These are phyloP conservation scores for Seira ritae DNA, from an alignment of 2,888 invertebrate species.

Conservation along the genomic window DNA sequence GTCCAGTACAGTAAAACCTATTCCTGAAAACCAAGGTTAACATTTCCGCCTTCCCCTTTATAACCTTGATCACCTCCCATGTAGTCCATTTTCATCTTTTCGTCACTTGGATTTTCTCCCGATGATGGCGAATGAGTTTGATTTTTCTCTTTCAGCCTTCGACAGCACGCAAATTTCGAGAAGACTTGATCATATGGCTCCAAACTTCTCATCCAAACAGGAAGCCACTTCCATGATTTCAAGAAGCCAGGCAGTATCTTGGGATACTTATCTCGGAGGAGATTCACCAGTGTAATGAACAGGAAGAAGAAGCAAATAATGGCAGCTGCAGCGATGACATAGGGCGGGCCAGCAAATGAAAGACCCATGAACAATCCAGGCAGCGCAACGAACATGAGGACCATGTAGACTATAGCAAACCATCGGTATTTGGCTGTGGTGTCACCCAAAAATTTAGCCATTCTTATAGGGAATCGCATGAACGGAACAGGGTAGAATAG, in stretches of 20 bases:
- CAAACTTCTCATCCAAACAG: slow-evolving; percentile 76
- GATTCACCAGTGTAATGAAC: slow-evolving; percentile 73
- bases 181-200: slow-evolving; percentile 75
- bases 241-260: slow-evolving; percentile 73
- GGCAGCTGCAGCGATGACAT: slow-evolving; percentile 74
- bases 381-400: slow-evolving; percentile 75
- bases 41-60: slow-evolving; percentile 27
- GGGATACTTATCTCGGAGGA: no score
- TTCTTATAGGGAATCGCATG: slow-evolving; percentile 76
- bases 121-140: slow-evolving; percentile 28
- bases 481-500: slow-evolving; percentile 79
- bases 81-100: slow-evolving; percentile 19
- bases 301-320: slow-evolving; percentile 74
- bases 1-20: no score
- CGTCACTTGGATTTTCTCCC: background rate
- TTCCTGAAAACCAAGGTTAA: slow-evolving; percentile 45
- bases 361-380: slow-evolving; percentile 75
- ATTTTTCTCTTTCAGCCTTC: slow-evolving; percentile 60
- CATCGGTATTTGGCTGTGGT: slow-evolving; percentile 79
- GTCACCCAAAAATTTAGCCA: slow-evolving; percentile 78
- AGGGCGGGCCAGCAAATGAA: slow-evolving; percentile 74
- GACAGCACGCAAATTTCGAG: slow-evolving; percentile 42
- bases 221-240: slow-evolving; percentile 76
- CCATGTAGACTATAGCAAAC: slow-evolving; percentile 78
- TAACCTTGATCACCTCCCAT: slow-evolving; percentile 1